Conservation (phyloP, 2,797 vertebrate genomes). For the Myotis planiceps region DNA sequence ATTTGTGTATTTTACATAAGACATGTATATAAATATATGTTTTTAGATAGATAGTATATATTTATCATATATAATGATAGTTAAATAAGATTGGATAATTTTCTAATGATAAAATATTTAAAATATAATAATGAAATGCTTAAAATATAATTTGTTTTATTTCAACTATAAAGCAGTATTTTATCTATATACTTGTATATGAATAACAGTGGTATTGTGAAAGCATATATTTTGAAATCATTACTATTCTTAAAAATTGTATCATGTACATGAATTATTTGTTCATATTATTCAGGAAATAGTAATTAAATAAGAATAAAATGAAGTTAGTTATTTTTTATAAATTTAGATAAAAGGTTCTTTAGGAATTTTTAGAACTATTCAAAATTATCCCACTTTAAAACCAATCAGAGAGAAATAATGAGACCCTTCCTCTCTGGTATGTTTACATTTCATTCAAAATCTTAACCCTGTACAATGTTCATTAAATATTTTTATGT, state of each 20-base stretch:
- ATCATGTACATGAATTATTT: background rate
- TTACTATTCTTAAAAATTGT: background rate
- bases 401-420: constrained; percentile 50
- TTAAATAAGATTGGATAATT: background rate
- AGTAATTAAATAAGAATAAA: background rate
- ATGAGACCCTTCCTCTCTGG: constrained; percentile 14
- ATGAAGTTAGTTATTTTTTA: background rate
- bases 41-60: background rate
- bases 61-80: background rate
- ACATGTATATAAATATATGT: too few relatives aligned
- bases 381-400: constrained; percentile 12
- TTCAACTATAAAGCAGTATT: background rate
- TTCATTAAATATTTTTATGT: constrained; percentile 47
- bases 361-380: constrained; percentile 1
- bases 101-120: background rate
- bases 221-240: background rate
- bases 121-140: background rate
- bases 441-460: background rate
- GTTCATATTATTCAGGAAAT: background rate
- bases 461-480: background rate
- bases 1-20: background rate
- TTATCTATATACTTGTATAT: background rate
- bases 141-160: background rate
- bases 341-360: background rate
- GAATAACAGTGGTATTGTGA: background rate